phyloP scores from a whole-genome alignment of 1,140 invertebrate genomes.

The Chlorops oryzae region DNA sequence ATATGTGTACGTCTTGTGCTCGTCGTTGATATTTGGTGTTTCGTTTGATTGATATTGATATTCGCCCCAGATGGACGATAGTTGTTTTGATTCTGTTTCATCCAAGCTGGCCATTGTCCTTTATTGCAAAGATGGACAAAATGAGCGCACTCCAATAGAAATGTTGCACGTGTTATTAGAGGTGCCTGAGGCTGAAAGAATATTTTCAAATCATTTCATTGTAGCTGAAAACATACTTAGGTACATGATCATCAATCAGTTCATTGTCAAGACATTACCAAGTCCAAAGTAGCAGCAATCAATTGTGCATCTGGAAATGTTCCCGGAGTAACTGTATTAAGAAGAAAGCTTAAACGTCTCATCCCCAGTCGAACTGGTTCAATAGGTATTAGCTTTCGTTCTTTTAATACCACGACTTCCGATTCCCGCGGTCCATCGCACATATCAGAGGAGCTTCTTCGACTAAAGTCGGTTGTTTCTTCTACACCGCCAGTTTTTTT shows the following conservation, averaged over 20 bases:
- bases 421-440: slow-evolving; percentile 73
- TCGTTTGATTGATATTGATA: slow-evolving; percentile 41
- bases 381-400: slow-evolving; percentile 70
- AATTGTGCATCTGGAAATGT: slow-evolving; percentile 91
- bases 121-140: slow-evolving; percentile 97
- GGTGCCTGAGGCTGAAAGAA: slow-evolving; percentile 81
- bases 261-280: too few relatives aligned
- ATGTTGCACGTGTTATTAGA: slow-evolving; percentile 80
- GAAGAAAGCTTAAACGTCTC: slow-evolving; percentile 75
- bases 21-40: slow-evolving; percentile 49
- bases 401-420: slow-evolving; percentile 80
- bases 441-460: slow-evolving; percentile 73
- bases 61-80: slow-evolving; percentile 68
- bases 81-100: slow-evolving; percentile 67
- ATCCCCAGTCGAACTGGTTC: slow-evolving; percentile 73
- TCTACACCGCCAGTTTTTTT: slow-evolving; percentile 83
- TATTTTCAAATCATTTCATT: too few relatives aligned
- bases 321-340: slow-evolving; percentile 93
- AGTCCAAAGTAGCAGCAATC: slow-evolving; percentile 88
- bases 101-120: slow-evolving; percentile 95
- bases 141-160: slow-evolving; percentile 91
- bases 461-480: slow-evolving; percentile 73
- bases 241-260: too few relatives aligned
- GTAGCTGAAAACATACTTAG: too few relatives aligned
- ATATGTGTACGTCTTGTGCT: slow-evolving; percentile 67